Base-by-base conservation (phyloP, 1,140 invertebrate genomes). In the Brachionus angularis region DNA sequence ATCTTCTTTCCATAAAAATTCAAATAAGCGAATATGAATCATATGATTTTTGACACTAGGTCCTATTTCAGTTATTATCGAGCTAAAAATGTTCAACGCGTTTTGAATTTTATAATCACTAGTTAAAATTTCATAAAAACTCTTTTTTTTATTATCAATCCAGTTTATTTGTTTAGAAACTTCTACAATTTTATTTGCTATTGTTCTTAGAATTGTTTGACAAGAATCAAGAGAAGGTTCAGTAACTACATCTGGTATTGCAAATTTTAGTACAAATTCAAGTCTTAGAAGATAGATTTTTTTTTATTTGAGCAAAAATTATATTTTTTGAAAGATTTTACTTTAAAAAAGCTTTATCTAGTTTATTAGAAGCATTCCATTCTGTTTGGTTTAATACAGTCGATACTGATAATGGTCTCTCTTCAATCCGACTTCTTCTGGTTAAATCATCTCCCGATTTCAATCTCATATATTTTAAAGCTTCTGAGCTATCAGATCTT, bases 1-100 rank as follows among this genome's bases (percentile, higher is more conserved):
- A 55, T 82, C 79, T 47, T 81, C 79, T 69, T 79, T 80, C 80
- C 80, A 82, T 21, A 82, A 75, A 76, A 82, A 82, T 72, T 82
- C 78, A 73, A 80, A 82, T 47, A 79, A 76, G 27, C 76, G 77
- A 74, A 82, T 79, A 75, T 79, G 78, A 73, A 79, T 75, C 49
- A 81, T 70, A 62, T 80, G 79, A 33, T 78, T 76, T 58, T 77
- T 75, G 49, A 80, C 75, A 2, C 74, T 69, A 12, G 74, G 71
- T 27, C 75, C 74, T 25, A 80, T 64, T 18, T 80, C 79, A 80
- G 74, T 14, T 77, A 80, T 75, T 52, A 79, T 75, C 46, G 39
- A 71, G 27, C 75, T 71, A 1, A 81, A 72, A 44, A 78, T 76
- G 36, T 72, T 53, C 70, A 76, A 69, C 55, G 78, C 74, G 23